These are phyloP conservation scores for Eumacrocentrus americanus DNA, from an alignment of 2,888 invertebrate species.

Conservation along the genomic window DNA sequence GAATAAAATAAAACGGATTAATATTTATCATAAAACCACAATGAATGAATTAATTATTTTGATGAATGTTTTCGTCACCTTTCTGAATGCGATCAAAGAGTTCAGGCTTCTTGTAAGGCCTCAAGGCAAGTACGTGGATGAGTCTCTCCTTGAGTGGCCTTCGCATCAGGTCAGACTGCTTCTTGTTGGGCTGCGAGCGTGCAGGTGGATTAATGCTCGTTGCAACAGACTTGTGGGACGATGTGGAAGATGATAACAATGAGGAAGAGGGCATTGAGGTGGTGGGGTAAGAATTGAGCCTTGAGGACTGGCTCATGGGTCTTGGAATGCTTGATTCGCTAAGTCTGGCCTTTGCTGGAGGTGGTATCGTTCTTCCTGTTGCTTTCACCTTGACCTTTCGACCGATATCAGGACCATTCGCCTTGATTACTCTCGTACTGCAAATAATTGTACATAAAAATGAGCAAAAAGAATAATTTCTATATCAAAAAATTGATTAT, in stretches of 20 bases:
- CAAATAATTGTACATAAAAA: constrained; percentile 47
- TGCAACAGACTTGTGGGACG: constrained; percentile 63
- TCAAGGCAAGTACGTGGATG: constrained; percentile 90
- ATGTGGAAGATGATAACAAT: constrained; percentile 27
- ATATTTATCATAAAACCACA: background rate
- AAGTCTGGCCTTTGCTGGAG: constrained; percentile 39
- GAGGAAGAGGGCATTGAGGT: constrained; percentile 53
- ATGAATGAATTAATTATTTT: background rate
- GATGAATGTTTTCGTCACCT: constrained; percentile 66
- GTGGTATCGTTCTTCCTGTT: constrained; percentile 46
- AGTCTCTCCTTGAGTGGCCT: constrained; percentile 87
- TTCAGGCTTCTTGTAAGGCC: constrained; percentile 93
- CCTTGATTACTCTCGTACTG: constrained; percentile 93
- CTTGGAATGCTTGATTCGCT: constrained; percentile 1
- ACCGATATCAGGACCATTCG: constrained; percentile 87
- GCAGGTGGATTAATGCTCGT: constrained; percentile 45
- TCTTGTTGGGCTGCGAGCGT: constrained; percentile 52
- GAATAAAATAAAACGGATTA: constrained; percentile 20
- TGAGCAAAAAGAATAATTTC: background rate
- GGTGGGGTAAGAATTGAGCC: constrained; percentile 52
- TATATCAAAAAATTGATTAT: too few relatives aligned
- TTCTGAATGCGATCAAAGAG: constrained; percentile 79
- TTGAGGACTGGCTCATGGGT: background rate
- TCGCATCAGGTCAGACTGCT: constrained; percentile 69
- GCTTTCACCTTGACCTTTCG: constrained; percentile 81